Evolutionary conservation across 2,113 vertebrate species (phyloP).

Genomic region (Myrmophylax atrothorax): DNA sequence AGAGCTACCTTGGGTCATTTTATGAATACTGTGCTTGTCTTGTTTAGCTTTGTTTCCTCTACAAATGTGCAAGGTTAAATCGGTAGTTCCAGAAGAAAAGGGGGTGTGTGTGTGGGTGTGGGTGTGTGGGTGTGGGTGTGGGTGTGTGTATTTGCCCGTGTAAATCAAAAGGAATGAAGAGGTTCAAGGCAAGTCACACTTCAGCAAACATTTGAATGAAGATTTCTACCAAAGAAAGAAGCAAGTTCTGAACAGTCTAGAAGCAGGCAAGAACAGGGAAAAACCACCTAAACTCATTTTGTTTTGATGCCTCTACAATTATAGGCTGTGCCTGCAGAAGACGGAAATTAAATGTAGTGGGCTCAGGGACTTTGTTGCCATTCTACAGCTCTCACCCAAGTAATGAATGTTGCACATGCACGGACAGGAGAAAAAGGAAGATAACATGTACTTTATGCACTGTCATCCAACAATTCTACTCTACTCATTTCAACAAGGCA

Average conservation of each 20-base stretch:
- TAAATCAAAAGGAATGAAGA: background rate
- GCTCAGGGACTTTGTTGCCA: background rate
- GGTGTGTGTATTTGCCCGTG: background rate
- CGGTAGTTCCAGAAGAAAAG: background rate
- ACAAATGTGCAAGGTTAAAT: background rate
- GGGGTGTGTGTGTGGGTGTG: background rate
- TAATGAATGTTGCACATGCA: background rate
- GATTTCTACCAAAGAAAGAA: background rate
- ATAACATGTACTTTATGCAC: background rate
- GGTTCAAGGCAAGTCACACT: background rate
- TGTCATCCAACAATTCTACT: background rate
- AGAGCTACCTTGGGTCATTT: background rate
- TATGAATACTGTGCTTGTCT: background rate
- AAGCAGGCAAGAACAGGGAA: background rate
- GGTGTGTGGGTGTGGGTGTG: background rate
- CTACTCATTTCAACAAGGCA: background rate
- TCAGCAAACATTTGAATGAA: background rate
- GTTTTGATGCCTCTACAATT: background rate
- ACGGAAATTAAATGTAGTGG: background rate
- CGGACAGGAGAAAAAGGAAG: background rate
- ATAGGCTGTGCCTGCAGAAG: background rate
- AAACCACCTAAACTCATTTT: background rate
- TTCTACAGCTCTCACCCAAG: background rate
- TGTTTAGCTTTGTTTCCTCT: constrained; percentile 4
- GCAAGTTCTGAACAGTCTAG: background rate